These are phyloP conservation scores for Hirtodrosophila cameraria DNA, from an alignment of 2,888 invertebrate species.

Conservation along the genomic window DNA sequence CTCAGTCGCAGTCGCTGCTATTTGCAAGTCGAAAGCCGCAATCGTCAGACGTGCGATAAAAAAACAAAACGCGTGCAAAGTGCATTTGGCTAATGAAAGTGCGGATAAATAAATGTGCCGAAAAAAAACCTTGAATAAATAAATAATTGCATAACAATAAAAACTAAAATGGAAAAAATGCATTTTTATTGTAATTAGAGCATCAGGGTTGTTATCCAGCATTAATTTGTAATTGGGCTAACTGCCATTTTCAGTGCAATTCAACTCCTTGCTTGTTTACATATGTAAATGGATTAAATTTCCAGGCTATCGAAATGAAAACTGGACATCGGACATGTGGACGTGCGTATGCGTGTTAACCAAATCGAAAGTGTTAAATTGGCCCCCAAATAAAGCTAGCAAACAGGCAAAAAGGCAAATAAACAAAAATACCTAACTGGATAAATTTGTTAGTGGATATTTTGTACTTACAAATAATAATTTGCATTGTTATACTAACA, in stretches of 20 bases:
- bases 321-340: conserved; percentile 2
- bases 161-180: conserved; percentile 1
- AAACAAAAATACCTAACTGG: conserved; percentile 6
- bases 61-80: conserved; percentile 36
- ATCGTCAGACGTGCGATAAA: conserved; percentile 56
- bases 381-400: conserved; percentile 34
- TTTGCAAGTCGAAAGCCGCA: conserved; percentile 65
- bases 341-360: conserved; percentile 15
- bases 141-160: conserved; percentile 14
- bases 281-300: conserved; percentile 37
- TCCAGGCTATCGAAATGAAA: conserved; percentile 31
- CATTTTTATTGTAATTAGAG: not conserved
- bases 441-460: conserved; percentile 24
- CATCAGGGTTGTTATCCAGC: not conserved
- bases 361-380: conserved; percentile 59
- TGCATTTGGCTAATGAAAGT: conserved; percentile 51
- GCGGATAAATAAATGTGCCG: conserved; percentile 12
- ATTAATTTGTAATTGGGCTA: conserved; percentile 36
- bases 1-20: conserved; percentile 45
- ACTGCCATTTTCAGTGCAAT: conserved; percentile 39
- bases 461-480: conserved; percentile 32
- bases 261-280: conserved; percentile 21
- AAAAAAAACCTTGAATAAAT: not conserved
- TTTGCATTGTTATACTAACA: conserved; percentile 26
- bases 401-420: conserved; percentile 10